Evolutionary conservation across 2,888 invertebrate genomes (phyloP), one percentile per base, ranked within the genome.

Genomic region (Leptothorax acervorum): DNA sequence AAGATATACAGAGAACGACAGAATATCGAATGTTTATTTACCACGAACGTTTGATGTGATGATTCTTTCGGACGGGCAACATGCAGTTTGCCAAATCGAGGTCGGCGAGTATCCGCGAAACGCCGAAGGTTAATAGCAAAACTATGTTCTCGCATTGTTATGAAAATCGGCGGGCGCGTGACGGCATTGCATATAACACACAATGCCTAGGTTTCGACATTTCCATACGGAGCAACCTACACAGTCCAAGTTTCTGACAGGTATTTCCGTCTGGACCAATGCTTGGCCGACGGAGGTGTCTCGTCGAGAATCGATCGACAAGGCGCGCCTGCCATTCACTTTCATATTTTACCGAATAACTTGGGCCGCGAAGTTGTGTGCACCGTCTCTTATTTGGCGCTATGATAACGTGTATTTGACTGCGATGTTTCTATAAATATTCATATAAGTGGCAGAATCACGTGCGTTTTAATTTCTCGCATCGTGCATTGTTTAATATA

Each of bases 171-270:
- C 35, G 18, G 18, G 9, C 68, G 42, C 18, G n/a, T 35, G 39
- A n/a, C 53, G 60, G 45, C 60, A 12, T 60, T 31, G 28, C 23
- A 39, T 35, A 15, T 53, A 42, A 31, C 6, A 3, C n/a, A 74
- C 28, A 63, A 18, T 60, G 78, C 63, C 55, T 79, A 53, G 51
- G 85, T 87, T 87, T 76, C 75, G 60, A 84, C 86, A 86, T 88
- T 88, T 85, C 88, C 74, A 66, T 82, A 68, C 62, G 78, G 63
- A 84, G 31, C 31, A 31, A 71, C 71, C 60, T 60, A 31, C n/a
- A 31, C 63, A 74, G 86, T 86, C 60, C 53, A 51, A 65, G 66
- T 60, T 76, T 70, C 74, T 74, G 81, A 53, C 63, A 86, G 78
- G 78, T 71, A 78, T 88, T 62, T 75, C 88, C 79, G 74, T n/a